Percentiles rank a stretch among this genome's conserved stretches.
phyloP scores from a whole-genome alignment of 2,888 invertebrate genomes.

The Tiphia femorata region DNA sequence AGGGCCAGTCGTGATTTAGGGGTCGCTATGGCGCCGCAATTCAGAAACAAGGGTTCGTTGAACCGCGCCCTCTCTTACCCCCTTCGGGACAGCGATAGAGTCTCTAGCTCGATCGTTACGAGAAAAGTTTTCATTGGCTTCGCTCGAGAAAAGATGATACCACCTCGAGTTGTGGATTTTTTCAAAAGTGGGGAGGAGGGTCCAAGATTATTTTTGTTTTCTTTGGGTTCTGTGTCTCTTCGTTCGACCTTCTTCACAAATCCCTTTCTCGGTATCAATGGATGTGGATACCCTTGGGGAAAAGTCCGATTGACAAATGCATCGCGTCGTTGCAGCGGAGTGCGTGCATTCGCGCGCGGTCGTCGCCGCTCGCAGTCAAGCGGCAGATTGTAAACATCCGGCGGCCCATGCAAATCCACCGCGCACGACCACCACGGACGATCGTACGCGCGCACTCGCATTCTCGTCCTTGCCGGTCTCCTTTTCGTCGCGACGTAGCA shows the following conservation, averaged over 20 bases:
- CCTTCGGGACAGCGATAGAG: too few species aligned
- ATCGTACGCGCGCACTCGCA: constrained; percentile 2
- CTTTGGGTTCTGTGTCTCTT: too few species aligned
- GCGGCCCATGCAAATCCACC: constrained; percentile 54
- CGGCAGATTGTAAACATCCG: constrained; percentile 65
- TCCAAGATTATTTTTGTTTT: too few species aligned
- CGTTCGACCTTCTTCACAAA: too few species aligned
- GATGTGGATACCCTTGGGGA: too few species aligned
- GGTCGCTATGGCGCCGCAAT: constrained; percentile 51
- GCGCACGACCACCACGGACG: constrained; percentile 38
- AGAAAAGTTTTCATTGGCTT: constrained; percentile 27
- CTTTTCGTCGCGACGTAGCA: too few species aligned
- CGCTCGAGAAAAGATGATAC: too few species aligned
- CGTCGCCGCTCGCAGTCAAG: constrained; percentile 51
- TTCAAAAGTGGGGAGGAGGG: too few species aligned
- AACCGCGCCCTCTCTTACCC: constrained; percentile 28
- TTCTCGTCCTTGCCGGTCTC: constrained; percentile 18
- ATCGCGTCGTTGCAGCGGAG: constrained; percentile 33
- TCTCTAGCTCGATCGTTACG: constrained; percentile 37
- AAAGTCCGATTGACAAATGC: constrained; percentile 24
- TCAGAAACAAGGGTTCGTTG: constrained; percentile 52
- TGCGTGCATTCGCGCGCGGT: too few species aligned
- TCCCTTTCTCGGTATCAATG: too few species aligned
- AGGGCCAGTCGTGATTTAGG: constrained; percentile 48
- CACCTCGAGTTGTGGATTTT: too few species aligned